Evolutionary conservation across 2,888 invertebrate genomes (phyloP), one percentile per base, ranked within the genome.

Genomic region (Lordiphosa fenestrarum): DNA sequence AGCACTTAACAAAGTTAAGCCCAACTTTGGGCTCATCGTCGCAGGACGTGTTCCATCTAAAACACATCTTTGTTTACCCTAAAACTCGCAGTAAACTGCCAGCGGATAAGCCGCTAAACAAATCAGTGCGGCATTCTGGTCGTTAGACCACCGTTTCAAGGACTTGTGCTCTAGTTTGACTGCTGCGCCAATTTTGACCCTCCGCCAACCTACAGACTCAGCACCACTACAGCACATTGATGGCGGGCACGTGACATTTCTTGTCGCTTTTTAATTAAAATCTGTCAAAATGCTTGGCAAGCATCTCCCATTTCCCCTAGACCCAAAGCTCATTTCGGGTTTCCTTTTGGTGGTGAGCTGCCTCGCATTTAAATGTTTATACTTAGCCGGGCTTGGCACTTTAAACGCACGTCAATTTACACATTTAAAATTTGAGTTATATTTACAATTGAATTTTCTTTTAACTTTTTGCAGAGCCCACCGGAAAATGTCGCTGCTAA

Each of bases 401-500:
- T 13, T 39, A 40, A 66, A 50, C 40, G 59, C 42, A 46, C 52
- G 39, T 25, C 52, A 52, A 53, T 52, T 67, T 46, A 30, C 60
- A 60, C 46, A 44, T 46, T 7, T 38, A 23, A 42, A 67, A 52
- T 39, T 40, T 30, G 38, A 21, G 21, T 13, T 30, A 4, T 44
- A 10, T 15, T 44, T 30, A 25, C 4, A 33, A 6, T 15, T 44
- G 0, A 40, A 7, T 15, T 30, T 30, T 30, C 9, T 30, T 30
- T 23, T 5, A 6, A 1, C 23, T 23, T 6, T 23, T 23, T 9
- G 30, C 78, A 84, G 71, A 23, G 36, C 48, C 56, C 69, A 76
- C 76, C 66, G 60, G 60, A 85, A 67, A 53, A 86, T 86, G 86
- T 87, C 86, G 53, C 67, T 86, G 61, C 65, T 81, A 38, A 49